phyloP scores from a whole-genome alignment of 2,113 vertebrate species.

The Nestor notabilis region DNA sequence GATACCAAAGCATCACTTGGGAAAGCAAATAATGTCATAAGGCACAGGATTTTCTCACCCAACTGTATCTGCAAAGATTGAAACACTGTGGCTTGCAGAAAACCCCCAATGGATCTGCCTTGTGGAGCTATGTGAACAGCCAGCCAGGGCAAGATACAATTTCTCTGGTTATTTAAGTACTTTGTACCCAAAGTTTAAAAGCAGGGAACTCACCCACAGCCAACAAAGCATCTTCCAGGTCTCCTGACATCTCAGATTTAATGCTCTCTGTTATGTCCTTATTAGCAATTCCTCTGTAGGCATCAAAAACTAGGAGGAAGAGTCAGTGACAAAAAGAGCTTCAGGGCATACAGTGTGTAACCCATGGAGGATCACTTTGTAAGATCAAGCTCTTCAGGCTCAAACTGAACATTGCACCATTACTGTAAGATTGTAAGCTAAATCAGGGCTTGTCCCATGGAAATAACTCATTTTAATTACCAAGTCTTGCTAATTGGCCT shows the following conservation, averaged over 20 bases:
- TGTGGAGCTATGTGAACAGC: not conserved
- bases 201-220: conserved; percentile 85
- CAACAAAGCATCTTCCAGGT: conserved; percentile 88
- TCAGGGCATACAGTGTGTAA: not conserved
- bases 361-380: not conserved
- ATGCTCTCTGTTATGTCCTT: conserved; percentile 94
- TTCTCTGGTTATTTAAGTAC: not conserved
- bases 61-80: not conserved
- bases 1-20: not conserved
- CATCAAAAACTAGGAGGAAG: conserved; percentile 85
- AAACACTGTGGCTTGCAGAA: not conserved
- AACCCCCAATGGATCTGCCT: not conserved
- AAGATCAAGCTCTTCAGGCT: not conserved
- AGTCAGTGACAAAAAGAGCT: not conserved
- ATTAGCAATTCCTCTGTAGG: conserved; percentile 85
- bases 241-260: conserved; percentile 96
- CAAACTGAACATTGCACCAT: not conserved
- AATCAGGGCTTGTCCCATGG: not conserved
- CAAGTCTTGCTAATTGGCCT: not conserved
- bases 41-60: not conserved
- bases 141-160: not conserved
- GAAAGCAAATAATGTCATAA: not conserved
- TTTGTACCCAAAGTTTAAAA: not conserved
- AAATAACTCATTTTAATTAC: not conserved
- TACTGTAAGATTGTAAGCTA: not conserved